Percentiles rank a stretch among this genome's conserved stretches.
phyloP scores from a whole-genome alignment of 2,797 vertebrate species.

The Delichon dasypus region DNA sequence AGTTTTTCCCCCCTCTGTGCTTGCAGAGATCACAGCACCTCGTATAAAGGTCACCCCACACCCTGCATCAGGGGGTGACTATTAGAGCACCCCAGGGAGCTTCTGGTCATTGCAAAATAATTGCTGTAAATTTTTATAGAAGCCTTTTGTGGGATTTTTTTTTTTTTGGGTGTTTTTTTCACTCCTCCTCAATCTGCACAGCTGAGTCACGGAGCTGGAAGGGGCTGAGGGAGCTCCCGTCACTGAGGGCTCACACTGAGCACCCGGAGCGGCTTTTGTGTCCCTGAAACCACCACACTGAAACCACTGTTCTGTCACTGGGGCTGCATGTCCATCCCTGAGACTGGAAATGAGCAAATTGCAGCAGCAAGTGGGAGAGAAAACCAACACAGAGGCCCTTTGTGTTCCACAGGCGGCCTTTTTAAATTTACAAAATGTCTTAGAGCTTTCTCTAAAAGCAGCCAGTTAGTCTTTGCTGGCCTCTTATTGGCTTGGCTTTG shows the following conservation, averaged over 20 bases:
- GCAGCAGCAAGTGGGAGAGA: background rate
- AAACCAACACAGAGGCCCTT: background rate
- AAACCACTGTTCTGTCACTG: conserved; percentile 44
- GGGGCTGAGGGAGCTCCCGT: conserved; percentile 51
- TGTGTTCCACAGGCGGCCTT: background rate
- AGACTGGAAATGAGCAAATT: conserved; percentile 22
- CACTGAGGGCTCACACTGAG: background rate
- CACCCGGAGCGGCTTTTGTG: conserved; percentile 58
- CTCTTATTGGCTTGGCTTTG: conserved; percentile 19
- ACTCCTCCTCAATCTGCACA: conserved; percentile 37
- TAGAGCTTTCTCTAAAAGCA: background rate
- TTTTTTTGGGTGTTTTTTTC: background rate
- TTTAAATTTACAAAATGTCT: conserved; percentile 23
- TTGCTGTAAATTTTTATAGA: conserved; percentile 64
- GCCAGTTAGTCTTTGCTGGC: background rate
- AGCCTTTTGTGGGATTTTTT: conserved; percentile 42
- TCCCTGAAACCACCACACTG: conserved; percentile 53
- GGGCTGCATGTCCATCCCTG: background rate
- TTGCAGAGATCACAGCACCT: conserved; percentile 50
- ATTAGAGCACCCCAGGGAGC: conserved; percentile 60
- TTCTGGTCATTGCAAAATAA: conserved; percentile 67
- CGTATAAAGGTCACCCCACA: conserved; percentile 38
- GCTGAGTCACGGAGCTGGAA: conserved; percentile 69
- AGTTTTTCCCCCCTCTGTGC: background rate
- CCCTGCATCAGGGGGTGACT: conserved; percentile 46